Percentiles rank a stretch among this genome's conserved stretches.
phyloP scores from a whole-genome alignment of 2,888 invertebrate species.

The Perithous albicinctus region DNA sequence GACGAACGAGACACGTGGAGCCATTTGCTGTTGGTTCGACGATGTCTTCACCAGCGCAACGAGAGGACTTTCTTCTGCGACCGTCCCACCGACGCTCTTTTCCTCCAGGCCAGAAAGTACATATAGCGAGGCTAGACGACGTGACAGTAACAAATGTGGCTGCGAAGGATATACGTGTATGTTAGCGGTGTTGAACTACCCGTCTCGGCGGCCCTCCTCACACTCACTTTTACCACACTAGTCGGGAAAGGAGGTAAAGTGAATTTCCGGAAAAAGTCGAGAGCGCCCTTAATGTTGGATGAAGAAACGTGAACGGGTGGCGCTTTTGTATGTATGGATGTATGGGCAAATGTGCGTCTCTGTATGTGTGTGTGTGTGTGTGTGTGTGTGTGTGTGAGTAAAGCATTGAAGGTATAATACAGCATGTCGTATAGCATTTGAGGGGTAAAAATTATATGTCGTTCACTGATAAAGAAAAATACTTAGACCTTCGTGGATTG shows the following conservation, averaged over 20 bases:
- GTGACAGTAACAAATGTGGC: slow-evolving; percentile 65
- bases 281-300: slow-evolving; percentile 36
- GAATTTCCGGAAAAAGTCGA: slow-evolving; percentile 49
- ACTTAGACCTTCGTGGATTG: slow-evolving; percentile 32
- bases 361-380: background rate
- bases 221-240: slow-evolving; percentile 4
- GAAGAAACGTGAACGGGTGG: slow-evolving; percentile 39
- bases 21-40: slow-evolving; percentile 16
- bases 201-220: background rate
- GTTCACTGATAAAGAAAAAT: slow-evolving; percentile 39
- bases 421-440: background rate
- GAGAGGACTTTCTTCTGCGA: background rate
- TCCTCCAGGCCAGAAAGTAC: slow-evolving; percentile 19
- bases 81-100: background rate
- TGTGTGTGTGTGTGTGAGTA: background rate
- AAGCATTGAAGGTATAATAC: slow-evolving; percentile 5
- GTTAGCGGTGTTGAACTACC: background rate
- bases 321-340: background rate
- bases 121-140: slow-evolving; percentile 36
- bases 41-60: slow-evolving; percentile 34
- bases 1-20: slow-evolving; percentile 50
- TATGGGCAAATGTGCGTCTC: background rate
- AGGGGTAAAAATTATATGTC: background rate
- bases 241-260: slow-evolving; percentile 33
- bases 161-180: slow-evolving; percentile 8